A percentile compares a stretch with the other conserved stretches of the same genome.
These are phyloP conservation scores for Adelphocoris suturalis DNA, from an alignment of 2,888 invertebrate genomes.

Conservation along the genomic window DNA sequence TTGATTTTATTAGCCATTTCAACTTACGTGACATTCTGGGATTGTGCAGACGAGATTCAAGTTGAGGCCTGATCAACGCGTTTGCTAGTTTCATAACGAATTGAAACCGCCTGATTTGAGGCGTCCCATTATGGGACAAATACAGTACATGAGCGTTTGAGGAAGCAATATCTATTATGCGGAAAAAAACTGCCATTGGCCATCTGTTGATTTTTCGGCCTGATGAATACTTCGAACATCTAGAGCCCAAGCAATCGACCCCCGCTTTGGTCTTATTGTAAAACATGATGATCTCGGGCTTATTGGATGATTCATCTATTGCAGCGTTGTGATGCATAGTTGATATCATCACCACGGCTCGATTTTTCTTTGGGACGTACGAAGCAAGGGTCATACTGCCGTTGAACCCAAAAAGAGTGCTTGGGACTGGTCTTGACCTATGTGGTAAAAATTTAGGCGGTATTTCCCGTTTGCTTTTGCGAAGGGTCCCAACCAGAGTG, in stretches of 20 bases:
- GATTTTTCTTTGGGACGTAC: slow-evolving; percentile 11
- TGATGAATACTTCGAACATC: not conserved
- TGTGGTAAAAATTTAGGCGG: slow-evolving; percentile 6
- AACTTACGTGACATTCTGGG: not conserved
- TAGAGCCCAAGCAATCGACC: not conserved
- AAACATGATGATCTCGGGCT: slow-evolving; percentile 35
- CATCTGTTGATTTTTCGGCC: not conserved
- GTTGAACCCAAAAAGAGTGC: slow-evolving; percentile 33
- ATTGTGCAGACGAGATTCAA: not conserved
- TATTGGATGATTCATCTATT: not conserved
- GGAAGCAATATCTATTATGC: not conserved
- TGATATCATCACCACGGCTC: not conserved
- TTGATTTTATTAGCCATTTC: not conserved
- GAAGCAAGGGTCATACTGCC: not conserved
- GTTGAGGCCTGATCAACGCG: not conserved
- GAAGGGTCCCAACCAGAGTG: slow-evolving; percentile 17
- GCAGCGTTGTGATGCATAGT: slow-evolving; percentile 4
- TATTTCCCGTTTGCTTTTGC: slow-evolving; percentile 1
- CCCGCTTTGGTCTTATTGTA: slow-evolving; percentile 26
- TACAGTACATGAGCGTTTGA: not conserved
- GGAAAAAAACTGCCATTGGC: slow-evolving; percentile 27
- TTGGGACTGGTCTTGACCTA: not conserved
- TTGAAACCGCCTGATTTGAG: not conserved
- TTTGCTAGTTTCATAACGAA: not conserved
- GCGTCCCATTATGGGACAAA: not conserved